Base-by-base conservation (phyloP, 2,888 invertebrate species). In the Campopleginae sp. region DNA sequence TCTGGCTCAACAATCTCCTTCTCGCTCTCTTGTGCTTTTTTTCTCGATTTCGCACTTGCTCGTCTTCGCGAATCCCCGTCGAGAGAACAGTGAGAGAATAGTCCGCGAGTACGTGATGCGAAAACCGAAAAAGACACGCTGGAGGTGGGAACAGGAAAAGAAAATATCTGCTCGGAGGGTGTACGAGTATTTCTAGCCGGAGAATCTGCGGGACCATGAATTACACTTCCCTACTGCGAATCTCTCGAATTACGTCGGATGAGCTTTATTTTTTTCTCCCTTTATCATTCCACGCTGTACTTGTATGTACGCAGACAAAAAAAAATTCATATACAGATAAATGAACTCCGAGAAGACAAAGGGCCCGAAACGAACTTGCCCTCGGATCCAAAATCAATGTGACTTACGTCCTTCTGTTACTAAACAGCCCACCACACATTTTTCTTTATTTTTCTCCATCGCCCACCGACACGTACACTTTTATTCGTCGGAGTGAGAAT, bases 231-330 rank as follows among this genome's bases (percentile, higher is more conserved):
- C 83, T 74, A 86, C 82, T 82, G 76, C 86, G 80, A 86, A 86
- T 87, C 65, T 51, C 84, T 86, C 87, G 87, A 87, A 87, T 87
- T 86, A 87, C 87, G 86, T 86, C 83, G 81, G 87, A 87, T 87
- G 87, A 87, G 86, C 86, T 86, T 87, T 86, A 85, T 86, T 86
- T 84, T 75, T 66, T 74, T 79, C 42, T 23, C 51, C 48, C 61
- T 82, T 75, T 46, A 23, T 68, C 48, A 54, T 79, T 33, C 42
- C 44, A 48, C 38, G 70, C 54, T 71, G 17, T 72, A 17, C 14
- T 58, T 58, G 5, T 8, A 38, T 27, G 3, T 19, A 42, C 5
- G 10, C 10, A 17, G 23, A n/a, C n/a, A 5, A 17, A 42, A n/a
- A 38, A 61, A 38, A 38, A 65, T 19, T 17, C 3, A 19, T 65